Evolutionary conservation across 2,888 invertebrate genomes (phyloP).

Genomic region (Rhingia rostrata): DNA sequence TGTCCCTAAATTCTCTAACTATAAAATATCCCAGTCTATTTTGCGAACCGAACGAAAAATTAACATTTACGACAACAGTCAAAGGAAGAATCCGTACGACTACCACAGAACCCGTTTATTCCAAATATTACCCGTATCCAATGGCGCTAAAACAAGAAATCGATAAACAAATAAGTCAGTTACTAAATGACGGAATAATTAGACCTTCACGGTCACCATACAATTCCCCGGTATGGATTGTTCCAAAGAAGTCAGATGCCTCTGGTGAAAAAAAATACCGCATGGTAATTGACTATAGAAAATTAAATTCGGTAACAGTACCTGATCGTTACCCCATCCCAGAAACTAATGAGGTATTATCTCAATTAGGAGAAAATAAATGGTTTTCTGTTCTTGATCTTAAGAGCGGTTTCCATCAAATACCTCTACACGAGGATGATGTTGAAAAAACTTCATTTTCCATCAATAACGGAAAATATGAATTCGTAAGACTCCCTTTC

Average conservation of each 20-base stretch:
- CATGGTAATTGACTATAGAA: constrained; percentile 42
- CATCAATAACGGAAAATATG: constrained; percentile 18
- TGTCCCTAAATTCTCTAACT: constrained; percentile 7
- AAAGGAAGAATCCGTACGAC: constrained; percentile 39
- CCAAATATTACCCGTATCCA: too few species aligned
- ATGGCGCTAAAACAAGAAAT: constrained; percentile 22
- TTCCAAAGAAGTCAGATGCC: constrained; percentile 13
- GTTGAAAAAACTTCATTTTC: constrained; percentile 1
- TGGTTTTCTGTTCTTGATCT: too few species aligned
- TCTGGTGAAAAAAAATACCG: constrained; percentile 41
- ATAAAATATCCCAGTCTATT: constrained; percentile 23
- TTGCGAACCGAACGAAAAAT: constrained; percentile 38
- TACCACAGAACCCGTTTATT: constrained; percentile 18
- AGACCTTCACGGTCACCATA: too few species aligned
- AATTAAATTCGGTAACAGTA: constrained; percentile 8
- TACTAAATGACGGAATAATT: constrained; percentile 14
- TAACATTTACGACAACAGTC: constrained; percentile 26
- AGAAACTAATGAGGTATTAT: too few species aligned
- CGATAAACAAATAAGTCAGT: constrained; percentile 33
- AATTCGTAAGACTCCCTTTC: constrained; percentile 17
- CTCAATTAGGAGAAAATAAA: too few species aligned
- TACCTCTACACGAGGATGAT: too few species aligned
- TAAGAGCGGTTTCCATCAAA: too few species aligned
- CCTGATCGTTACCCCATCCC: constrained; percentile 36
- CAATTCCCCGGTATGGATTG: too few species aligned